Evolutionary conservation across 2,113 vertebrate genomes (phyloP), one percentile per base, ranked within the genome.

Genomic region (Chaetodon auriga): DNA sequence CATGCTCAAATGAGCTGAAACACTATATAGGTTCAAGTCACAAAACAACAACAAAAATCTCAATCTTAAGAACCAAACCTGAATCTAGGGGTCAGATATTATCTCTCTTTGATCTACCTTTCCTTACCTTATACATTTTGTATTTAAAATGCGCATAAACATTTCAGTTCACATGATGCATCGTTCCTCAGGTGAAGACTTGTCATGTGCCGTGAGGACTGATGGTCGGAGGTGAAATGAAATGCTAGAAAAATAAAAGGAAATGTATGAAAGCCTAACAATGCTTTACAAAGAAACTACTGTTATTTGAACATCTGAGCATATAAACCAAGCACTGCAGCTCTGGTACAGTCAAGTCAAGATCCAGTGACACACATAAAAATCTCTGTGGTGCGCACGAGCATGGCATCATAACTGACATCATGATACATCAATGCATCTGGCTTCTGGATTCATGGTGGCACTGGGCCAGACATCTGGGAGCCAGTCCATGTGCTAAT

Each of bases 341-440:
- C 43, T 54, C 3, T 15, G 11, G 1, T 76, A 41, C 6, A 43
- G n/a, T 48, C 23, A 63, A 4, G 19, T 62, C 25, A 65, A 90
- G 53, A 12, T 82, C 48, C 62, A 5, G 35, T 13, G 38, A 70
- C 48, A n/a, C 43, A 48, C 18, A 21, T 2, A 68, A 13, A 78
- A 76, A 79, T 23, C 49, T 75, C 18, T 65, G 48, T n/a, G 46
- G 25, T 68, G 43, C 38, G 58, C 68, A 79, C 61, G 72, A 75
- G 85, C 55, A 78, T 75, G 53, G 68, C 77, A 75, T 83, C 68
- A 80, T 53, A 75, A 83, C 48, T 78, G 80, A 87, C 80, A 81
- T 87, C 58, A 79, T 81, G 23, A 87, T 74, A 75, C 92, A 86
- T 88, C 77, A 68, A 87, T 89, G 84, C 64, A 91, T 87, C 61